Evolutionary conservation across 1,140 invertebrate genomes (phyloP).

Genomic region (Drosophila setifemur): DNA sequence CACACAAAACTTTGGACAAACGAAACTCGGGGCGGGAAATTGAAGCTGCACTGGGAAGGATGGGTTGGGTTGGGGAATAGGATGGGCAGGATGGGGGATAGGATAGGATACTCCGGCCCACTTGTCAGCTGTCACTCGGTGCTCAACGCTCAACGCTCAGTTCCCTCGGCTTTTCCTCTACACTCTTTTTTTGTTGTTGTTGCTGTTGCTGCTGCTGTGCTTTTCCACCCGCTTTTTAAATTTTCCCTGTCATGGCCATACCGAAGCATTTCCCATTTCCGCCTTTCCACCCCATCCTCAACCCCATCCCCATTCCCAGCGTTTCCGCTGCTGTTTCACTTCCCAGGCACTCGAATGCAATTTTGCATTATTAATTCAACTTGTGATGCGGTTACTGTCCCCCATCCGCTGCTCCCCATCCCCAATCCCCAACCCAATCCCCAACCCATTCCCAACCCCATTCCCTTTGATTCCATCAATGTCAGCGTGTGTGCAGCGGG

Average conservation of each 20-base stretch:
- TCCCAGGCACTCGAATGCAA: slow-evolving; percentile 35
- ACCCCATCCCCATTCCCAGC: too few species aligned
- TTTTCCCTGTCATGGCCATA: neutral
- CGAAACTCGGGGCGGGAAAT: slow-evolving; percentile 14
- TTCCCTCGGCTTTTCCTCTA: neutral
- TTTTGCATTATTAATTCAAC: slow-evolving; percentile 48
- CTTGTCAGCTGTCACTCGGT: slow-evolving; percentile 39
- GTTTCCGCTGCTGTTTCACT: slow-evolving; percentile 20
- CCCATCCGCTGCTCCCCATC: neutral
- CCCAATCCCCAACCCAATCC: too few species aligned
- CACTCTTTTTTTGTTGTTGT: too few species aligned
- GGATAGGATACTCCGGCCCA: neutral
- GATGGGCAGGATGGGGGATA: neutral
- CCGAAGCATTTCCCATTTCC: neutral
- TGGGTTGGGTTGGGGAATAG: neutral
- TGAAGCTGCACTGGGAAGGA: slow-evolving; percentile 12
- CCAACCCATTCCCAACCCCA: too few species aligned
- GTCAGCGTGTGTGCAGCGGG: neutral
- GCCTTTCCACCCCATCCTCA: neutral
- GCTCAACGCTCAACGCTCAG: neutral
- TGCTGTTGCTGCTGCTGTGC: too few species aligned
- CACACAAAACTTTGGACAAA: slow-evolving; percentile 21
- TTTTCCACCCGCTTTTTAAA: too few species aligned
- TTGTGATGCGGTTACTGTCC: slow-evolving; percentile 27
- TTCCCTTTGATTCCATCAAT: neutral